Percentiles rank a stretch among this genome's conserved stretches.
phyloP scores from a whole-genome alignment of 2,797 vertebrate species.

The Gephyroberyx darwinii region DNA sequence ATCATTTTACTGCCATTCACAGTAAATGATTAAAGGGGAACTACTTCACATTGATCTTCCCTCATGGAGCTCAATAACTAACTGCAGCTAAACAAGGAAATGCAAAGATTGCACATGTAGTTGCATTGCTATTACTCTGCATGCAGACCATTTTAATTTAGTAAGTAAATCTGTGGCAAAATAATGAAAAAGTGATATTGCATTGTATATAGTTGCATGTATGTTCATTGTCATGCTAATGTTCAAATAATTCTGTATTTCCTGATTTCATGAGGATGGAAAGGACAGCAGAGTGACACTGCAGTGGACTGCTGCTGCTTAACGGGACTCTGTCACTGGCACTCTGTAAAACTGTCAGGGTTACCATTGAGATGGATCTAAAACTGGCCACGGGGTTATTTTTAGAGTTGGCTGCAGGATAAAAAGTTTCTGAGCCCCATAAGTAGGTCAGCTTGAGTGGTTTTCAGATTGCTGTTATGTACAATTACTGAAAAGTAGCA shows the following conservation, averaged over 20 bases:
- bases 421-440: conserved; percentile 82
- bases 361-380: conserved; percentile 80
- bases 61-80: conserved; percentile 61
- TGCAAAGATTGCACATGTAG: conserved; percentile 34
- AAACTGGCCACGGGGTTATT: conserved; percentile 82
- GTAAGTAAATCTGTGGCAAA: conserved; percentile 13
- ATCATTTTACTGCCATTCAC: conserved; percentile 65
- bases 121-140: conserved; percentile 23
- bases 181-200: neutral
- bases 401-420: conserved; percentile 83
- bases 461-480: conserved; percentile 81
- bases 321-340: conserved; percentile 76
- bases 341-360: conserved; percentile 80
- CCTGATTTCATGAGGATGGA: conserved; percentile 23
- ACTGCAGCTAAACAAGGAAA: conserved; percentile 46
- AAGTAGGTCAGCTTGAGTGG: conserved; percentile 85
- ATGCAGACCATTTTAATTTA: neutral
- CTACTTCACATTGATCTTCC: conserved; percentile 67
- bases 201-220: neutral
- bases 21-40: conserved; percentile 69
- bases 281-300: conserved; percentile 40
- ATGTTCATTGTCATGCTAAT: conserved; percentile 11
- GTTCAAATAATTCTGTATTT: conserved; percentile 10
- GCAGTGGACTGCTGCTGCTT: conserved; percentile 64
- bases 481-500: conserved; percentile 80